Evolutionary conservation across 2,113 vertebrate genomes (phyloP).

Genomic region (Hoplias malabaricus): DNA sequence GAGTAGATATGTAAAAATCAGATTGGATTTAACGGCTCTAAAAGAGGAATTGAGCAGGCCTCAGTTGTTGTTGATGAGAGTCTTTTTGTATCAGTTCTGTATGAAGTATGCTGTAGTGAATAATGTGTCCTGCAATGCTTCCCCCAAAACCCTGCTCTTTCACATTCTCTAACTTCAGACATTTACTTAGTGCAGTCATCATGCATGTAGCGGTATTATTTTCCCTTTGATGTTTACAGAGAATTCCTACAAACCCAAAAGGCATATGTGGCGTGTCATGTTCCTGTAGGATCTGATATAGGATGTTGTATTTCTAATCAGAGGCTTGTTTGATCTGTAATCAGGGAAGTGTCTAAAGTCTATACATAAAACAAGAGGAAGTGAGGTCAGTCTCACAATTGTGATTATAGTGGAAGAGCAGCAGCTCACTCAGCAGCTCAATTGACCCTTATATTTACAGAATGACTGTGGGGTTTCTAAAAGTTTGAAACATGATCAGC

Average conservation of each 20-base stretch:
- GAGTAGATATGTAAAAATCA: not conserved
- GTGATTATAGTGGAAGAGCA: not conserved
- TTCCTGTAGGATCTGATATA: conserved; percentile 12
- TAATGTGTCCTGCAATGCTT: not conserved
- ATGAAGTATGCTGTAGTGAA: not conserved
- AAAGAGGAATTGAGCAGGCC: not conserved
- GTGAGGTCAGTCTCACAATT: not conserved
- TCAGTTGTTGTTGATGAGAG: not conserved
- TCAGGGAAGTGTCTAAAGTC: conserved; percentile 5
- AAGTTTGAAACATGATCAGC: not conserved
- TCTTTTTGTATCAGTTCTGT: not conserved
- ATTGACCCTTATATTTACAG: not conserved
- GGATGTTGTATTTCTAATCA: conserved; percentile 32
- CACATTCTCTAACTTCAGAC: not conserved
- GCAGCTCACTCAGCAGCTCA: not conserved
- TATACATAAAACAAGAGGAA: not conserved
- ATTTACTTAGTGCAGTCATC: not conserved
- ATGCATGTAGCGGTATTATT: not conserved
- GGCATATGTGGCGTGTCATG: not conserved
- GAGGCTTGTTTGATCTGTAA: conserved; percentile 18
- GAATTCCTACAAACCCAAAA: not conserved
- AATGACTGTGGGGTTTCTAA: not conserved
- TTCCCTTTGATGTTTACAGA: not conserved
- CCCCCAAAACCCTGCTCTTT: not conserved
- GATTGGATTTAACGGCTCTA: not conserved